phyloP scores from a whole-genome alignment of 2,888 invertebrate genomes.

The Pristionchus mayeri region DNA sequence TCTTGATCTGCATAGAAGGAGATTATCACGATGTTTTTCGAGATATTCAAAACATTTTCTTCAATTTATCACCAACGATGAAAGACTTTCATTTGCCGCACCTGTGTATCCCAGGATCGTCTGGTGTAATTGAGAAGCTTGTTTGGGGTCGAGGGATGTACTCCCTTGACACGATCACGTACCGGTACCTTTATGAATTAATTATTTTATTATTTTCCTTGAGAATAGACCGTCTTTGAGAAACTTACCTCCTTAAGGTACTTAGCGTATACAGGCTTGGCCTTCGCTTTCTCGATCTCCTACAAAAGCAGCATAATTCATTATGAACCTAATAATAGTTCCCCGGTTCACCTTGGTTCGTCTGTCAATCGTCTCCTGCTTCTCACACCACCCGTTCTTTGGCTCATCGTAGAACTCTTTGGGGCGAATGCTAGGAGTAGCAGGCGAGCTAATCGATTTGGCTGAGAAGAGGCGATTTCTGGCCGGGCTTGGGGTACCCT shows the following conservation, averaged over 20 bases:
- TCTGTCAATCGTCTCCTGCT: conserved; percentile 63
- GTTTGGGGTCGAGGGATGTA: conserved; percentile 91
- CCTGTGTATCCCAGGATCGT: conserved; percentile 90
- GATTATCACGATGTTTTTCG: not conserved
- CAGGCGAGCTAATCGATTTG: conserved; percentile 51
- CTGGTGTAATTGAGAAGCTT: conserved; percentile 90
- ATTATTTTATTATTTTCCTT: not conserved
- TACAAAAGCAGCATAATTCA: conserved; percentile 50
- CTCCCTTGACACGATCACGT: conserved; percentile 60
- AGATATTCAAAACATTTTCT: no score
- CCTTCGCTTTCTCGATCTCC: conserved; percentile 73
- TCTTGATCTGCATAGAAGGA: conserved; percentile 56
- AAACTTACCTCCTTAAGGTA: conserved; percentile 55
- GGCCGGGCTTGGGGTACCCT: not conserved
- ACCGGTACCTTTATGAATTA: conserved; percentile 25
- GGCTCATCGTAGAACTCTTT: conserved; percentile 66
- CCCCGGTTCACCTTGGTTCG: conserved; percentile 56
- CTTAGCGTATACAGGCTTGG: conserved; percentile 67
- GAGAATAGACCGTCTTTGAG: not conserved
- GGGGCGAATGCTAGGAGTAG: conserved; percentile 39
- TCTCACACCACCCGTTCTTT: conserved; percentile 72
- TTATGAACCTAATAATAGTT: not conserved
- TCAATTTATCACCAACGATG: no score
- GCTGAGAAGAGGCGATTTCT: conserved; percentile 42
- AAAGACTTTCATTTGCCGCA: no score